Evolutionary conservation across 2,888 invertebrate species (phyloP), one percentile per base, ranked within the genome.

Genomic region (Protodeltote pygarga): DNA sequence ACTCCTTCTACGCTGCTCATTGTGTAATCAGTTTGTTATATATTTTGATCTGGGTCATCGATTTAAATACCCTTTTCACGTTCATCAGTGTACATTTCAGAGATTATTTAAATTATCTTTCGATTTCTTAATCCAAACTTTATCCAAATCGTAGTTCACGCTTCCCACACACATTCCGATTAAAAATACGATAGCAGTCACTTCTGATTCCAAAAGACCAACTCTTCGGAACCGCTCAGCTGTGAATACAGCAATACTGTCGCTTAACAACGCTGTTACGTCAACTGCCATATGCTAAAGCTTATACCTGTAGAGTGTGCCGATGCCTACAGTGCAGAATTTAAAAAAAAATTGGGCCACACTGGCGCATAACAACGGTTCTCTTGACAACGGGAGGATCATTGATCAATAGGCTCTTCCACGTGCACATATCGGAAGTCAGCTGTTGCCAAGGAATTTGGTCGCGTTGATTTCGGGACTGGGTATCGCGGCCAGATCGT

Each of bases 331-430:
- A 10, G 23, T 21, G 31, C 11, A 38, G 29, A 37, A 45, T 28
- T 27, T 10, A 41, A 50, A 31, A 58, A 27, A 33, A 33, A 23
- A 29, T 24, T 15, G 14, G 16, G 4, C 10, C 9, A 41, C 54
- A 64, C 53, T 69, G 60, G 60, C 72, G 79, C 81, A 77, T 77
- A 71, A 73, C 79, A 75, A 77, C 76, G 60, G 72, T 73, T 74
- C 53, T 53, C 77, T 60, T 77, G 76, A 71, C 79, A 65, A 79
- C 79, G 68, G 71, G 64, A 59, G 58, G 71, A 62, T 55, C 47
- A 65, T 74, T 72, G 67, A 67, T 74, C 67, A 68, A 74, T 74
- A 70, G 52, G 34, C 48, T 37, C 52, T 64, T 47, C 42, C 24
- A 47, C 35, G 15, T 41, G n/a, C 41, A 46, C 51, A 48, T 38